Base-by-base conservation (phyloP, 2,113 vertebrate genomes). In the Tapirus terrestris region DNA sequence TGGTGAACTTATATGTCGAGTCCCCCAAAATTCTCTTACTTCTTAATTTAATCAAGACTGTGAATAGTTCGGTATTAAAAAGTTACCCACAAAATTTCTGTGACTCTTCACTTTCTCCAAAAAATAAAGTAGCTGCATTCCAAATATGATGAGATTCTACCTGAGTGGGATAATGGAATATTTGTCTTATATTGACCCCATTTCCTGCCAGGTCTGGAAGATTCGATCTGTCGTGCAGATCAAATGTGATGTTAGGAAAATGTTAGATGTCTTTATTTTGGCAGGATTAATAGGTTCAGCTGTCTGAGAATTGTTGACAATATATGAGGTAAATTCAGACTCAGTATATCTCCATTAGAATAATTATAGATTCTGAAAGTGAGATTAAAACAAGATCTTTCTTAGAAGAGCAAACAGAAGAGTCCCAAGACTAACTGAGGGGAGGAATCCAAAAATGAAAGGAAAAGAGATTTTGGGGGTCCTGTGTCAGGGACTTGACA, bases 1-100 rank as follows among this genome's bases (percentile, higher is more conserved):
- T 67, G 70, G 79, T 97, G 3, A 81, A 73, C 36, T 80, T 97
- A 97, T 68, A 92, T 17, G 73, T 92, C 58, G 61, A 18, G 5
- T 73, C 14, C 60, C 53, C 97, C 51, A 14, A 12, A 39, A 81
- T 20, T 75, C 27, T 77, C 39, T 6, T 68, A 29, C 70, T 73
- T 92, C 29, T 60, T 88, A 75, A 75, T 93, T 68, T 83, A 88
- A 75, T 72, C 21, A 89, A 91, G 8, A 51, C 16, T 68, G 20
- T 73, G 39, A 79, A 17, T 88, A 61, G 76, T 73, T 76, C 51
- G 89, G 48, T 17, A 77, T 81, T 51, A 65, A 73, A 92, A 88
- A 39, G 3, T 75, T 96, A 13, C 14, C 58, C 21, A 25, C 72
- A 82, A 79, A 86, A 73, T 93, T 94, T 29, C 56, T 70, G 33